A percentile compares a stretch with the other conserved stretches of the same genome.
Evolutionary conservation across 2,797 vertebrate genomes (phyloP).

Genomic region (Sphaeramia orbicularis): DNA sequence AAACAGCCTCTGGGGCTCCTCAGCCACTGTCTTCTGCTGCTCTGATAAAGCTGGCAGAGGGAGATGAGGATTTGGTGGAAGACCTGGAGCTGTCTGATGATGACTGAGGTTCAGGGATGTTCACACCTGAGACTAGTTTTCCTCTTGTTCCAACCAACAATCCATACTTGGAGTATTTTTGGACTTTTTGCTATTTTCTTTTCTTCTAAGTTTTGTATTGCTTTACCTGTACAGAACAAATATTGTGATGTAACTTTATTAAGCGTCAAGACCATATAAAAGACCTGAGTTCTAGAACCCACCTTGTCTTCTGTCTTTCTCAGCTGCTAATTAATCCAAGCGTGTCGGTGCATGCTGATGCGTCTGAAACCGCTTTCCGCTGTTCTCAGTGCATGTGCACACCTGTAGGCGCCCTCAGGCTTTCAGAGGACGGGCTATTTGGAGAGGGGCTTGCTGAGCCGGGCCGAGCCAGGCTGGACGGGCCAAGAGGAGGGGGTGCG

Average conservation of each 20-base stretch:
- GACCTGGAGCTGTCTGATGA: constrained; percentile 93
- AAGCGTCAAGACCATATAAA: constrained; percentile 35
- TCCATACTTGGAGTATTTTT: constrained; percentile 24
- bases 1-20: constrained; percentile 60
- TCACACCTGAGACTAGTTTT: constrained; percentile 5
- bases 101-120: constrained; percentile 67
- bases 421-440: constrained; percentile 58
- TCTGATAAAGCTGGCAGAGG: constrained; percentile 89
- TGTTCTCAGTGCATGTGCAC: constrained; percentile 56
- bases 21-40: constrained; percentile 81
- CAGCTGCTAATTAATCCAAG: constrained; percentile 25
- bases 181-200: constrained; percentile 17
- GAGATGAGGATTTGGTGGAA: constrained; percentile 91
- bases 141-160: background rate
- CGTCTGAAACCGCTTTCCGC: constrained; percentile 32
- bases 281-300: background rate
- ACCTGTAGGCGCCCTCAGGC: constrained; percentile 69
- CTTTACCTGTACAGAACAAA: constrained; percentile 58
- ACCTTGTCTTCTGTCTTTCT: background rate
- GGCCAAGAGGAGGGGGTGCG: constrained; percentile 60
- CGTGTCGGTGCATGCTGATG: constrained; percentile 32
- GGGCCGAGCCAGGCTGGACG: constrained; percentile 47
- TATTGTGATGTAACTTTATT: constrained; percentile 46
- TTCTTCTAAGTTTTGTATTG: constrained; percentile 39
- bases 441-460: constrained; percentile 52